These are phyloP conservation scores for Drosophila rellima DNA, from an alignment of 2,888 invertebrate species.

Conservation along the genomic window DNA sequence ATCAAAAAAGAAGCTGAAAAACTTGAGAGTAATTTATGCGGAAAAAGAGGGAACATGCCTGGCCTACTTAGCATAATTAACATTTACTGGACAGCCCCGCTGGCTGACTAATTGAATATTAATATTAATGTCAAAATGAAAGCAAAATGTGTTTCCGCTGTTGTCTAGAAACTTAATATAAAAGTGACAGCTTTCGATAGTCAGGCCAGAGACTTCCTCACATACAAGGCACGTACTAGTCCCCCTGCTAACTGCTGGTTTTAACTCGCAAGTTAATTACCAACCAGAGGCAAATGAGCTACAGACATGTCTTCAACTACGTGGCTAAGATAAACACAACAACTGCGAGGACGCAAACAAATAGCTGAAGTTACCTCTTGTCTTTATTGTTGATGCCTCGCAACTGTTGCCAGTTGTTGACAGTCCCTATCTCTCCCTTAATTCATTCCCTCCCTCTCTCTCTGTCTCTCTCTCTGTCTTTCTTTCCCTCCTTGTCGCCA, in stretches of 20 bases:
- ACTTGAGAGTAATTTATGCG: constrained; percentile 15
- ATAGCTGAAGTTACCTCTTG: constrained; percentile 26
- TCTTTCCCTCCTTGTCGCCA: constrained; percentile 9
- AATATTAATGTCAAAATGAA: constrained; percentile 72
- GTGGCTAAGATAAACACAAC: constrained; percentile 65
- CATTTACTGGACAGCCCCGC: constrained; percentile 45
- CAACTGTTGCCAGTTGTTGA: constrained; percentile 34
- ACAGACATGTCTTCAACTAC: constrained; percentile 47
- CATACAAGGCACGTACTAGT: constrained; percentile 2
- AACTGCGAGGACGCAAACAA: constrained; percentile 24
- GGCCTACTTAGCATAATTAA: constrained; percentile 61
- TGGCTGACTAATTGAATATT: constrained; percentile 73
- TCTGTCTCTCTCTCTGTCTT: background rate
- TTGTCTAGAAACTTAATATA: constrained; percentile 62
- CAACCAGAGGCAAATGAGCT: constrained; percentile 56
- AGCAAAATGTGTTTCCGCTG: constrained; percentile 43
- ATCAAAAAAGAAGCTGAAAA: constrained; percentile 8
- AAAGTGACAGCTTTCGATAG: constrained; percentile 59
- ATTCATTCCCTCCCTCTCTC: background rate
- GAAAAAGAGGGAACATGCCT: constrained; percentile 30
- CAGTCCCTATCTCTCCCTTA: constrained; percentile 11
- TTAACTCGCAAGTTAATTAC: constrained; percentile 66
- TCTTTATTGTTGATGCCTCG: constrained; percentile 28
- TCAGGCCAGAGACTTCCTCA: background rate
- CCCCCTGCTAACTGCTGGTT: constrained; percentile 5